Base-by-base conservation (phyloP, 2,113 vertebrate genomes). In the Hystrix brachyura region DNA sequence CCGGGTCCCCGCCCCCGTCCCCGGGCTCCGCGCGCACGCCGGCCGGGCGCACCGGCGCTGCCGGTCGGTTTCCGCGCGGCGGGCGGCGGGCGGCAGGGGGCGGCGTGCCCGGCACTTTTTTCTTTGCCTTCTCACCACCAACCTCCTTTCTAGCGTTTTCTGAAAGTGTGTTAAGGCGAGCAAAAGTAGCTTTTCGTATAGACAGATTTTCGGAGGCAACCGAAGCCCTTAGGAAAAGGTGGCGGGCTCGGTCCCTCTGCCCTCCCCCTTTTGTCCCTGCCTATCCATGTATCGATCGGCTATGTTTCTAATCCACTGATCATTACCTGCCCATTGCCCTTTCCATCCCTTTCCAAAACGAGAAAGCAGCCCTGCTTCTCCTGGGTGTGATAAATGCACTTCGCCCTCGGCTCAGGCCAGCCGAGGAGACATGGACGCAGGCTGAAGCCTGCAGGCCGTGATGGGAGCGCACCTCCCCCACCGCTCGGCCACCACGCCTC, bases 291-390 rank as follows among this genome's bases (percentile, higher is more conserved):
- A 29, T 83, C 1, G 34, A 95, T 64, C 27, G 34, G 27, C 43
- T 23, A 8, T 81, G 76, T 69, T 84, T 78, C 92, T 92, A 19
- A 95, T 43, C 23, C 43, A 78, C 72, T 57, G 87, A 96, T 69
- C 43, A 32, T 19, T 46, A 89, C 94, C 91, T 88, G 85, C 76
- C 93, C 78, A 32, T 38, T 59, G 23, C 87, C 62, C 55, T 67
- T 38, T n/a, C 57, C 5, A 25, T 55, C 55, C 76, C 15, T 86
- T 94, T 91, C 80, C 85, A 46, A 94, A 88, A 78, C 78, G 7
- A 86, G 88, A 90, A 84, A 60, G 76, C 27, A 7, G 67, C 62
- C 53, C 83, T 4, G 82, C 82, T 11, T 10, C 71, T 65, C 60
- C 57, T 53, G 21, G 1, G 7, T 25, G 90, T n/a, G 79, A 72